phyloP scores from a whole-genome alignment of 2,888 invertebrate genomes.

The Calameuta idolon region DNA sequence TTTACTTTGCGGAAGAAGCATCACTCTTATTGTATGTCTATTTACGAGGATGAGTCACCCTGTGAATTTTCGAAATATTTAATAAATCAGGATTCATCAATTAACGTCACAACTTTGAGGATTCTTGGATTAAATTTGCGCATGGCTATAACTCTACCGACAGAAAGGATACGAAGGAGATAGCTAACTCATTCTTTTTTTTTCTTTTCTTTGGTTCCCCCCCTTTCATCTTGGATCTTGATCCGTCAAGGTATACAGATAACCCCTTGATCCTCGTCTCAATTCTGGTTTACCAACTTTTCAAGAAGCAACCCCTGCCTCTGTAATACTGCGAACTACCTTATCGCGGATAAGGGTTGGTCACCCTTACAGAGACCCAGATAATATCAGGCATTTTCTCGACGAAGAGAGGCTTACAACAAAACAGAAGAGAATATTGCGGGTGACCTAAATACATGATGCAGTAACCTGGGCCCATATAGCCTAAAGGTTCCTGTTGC shows the following conservation, averaged over 20 bases:
- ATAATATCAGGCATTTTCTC: neutral
- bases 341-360: slow-evolving; percentile 8
- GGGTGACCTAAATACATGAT: slow-evolving; percentile 21
- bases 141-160: neutral
- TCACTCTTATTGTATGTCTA: too few species aligned
- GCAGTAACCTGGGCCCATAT: slow-evolving; percentile 8
- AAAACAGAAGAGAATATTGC: neutral
- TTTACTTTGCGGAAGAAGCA: too few species aligned
- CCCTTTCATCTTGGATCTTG: neutral
- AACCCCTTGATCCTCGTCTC: slow-evolving; percentile 4
- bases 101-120: neutral
- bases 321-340: neutral
- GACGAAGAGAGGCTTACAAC: neutral
- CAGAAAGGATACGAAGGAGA: neutral
- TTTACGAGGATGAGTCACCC: too few species aligned
- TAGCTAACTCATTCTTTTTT: neutral
- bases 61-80: neutral
- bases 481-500: slow-evolving; percentile 8
- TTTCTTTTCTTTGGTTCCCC: neutral
- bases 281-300: slow-evolving; percentile 10
- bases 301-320: slow-evolving; percentile 2
- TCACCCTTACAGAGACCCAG: slow-evolving; percentile 7
- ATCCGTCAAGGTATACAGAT: neutral
- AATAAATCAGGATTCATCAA: neutral
- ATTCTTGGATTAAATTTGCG: neutral